A percentile compares a stretch with the other conserved stretches of the same genome.
Conservation (phyloP, 2,888 invertebrate genomes). For the Archips crataeganus region DNA sequence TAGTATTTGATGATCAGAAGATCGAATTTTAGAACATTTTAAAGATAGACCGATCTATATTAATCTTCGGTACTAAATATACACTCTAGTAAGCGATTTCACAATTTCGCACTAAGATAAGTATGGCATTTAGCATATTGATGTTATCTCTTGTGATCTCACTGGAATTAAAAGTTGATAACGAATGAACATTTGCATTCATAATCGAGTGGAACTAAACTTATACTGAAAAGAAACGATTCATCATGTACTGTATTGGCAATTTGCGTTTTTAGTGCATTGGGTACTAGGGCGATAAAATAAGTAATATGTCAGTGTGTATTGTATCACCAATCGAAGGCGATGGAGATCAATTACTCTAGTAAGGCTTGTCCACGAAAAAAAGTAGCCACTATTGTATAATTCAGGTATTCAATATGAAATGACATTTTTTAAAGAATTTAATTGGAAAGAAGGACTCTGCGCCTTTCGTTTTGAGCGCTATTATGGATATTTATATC, state of each 20-base stretch:
- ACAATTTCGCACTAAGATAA: slow-evolving; percentile 11
- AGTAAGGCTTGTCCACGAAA: no score
- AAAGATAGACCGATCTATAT: not conserved
- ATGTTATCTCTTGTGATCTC: slow-evolving; percentile 12
- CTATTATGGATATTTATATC: no score
- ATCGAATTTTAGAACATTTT: not conserved
- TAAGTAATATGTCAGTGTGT: not conserved
- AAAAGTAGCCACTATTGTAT: no score
- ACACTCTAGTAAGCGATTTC: slow-evolving; percentile 3
- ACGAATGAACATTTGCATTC: slow-evolving; percentile 7
- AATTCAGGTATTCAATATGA: no score
- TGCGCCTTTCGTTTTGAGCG: no score
- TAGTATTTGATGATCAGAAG: not conserved
- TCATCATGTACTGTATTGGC: not conserved
- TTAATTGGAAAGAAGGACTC: no score
- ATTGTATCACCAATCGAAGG: no score
- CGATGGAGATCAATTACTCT: no score
- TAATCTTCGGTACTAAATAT: not conserved
- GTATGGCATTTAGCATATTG: slow-evolving; percentile 7
- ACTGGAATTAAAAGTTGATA: not conserved
- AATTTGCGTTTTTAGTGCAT: not conserved
- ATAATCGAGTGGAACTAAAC: not conserved
- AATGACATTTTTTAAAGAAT: no score
- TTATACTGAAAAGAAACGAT: slow-evolving; percentile 2
- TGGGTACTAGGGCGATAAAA: not conserved